Conservation (phyloP, 2,888 invertebrate species). For the Aleiodes alternator region DNA sequence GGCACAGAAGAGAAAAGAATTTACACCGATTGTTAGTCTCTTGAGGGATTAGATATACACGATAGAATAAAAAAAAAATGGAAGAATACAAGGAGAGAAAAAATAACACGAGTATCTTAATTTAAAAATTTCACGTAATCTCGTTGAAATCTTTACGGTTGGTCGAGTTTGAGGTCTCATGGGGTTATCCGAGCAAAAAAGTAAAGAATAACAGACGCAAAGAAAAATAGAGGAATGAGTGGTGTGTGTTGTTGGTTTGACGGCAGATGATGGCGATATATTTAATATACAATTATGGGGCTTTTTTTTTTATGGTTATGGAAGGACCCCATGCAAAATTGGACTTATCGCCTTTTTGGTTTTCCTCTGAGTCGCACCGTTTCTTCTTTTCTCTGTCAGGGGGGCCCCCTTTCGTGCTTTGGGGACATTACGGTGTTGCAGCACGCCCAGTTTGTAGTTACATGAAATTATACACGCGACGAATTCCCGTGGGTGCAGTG, state of each 20-base stretch:
- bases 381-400: background rate
- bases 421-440: conserved; percentile 33
- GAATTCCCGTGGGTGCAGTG: conserved; percentile 34
- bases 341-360: background rate
- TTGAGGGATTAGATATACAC: conserved; percentile 22
- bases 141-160: conserved; percentile 56
- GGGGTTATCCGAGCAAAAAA: conserved; percentile 32
- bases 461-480: conserved; percentile 44
- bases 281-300: conserved; percentile 32
- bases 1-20: conserved; percentile 21
- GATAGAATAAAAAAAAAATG: conserved; percentile 19
- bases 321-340: background rate
- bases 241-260: conserved; percentile 19
- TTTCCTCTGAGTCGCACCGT: background rate
- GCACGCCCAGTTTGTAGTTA: conserved; percentile 29
- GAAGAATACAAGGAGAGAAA: too few species aligned
- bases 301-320: conserved; percentile 8
- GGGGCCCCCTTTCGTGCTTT: conserved; percentile 33
- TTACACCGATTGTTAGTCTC: conserved; percentile 43
- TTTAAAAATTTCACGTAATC: conserved; percentile 56
- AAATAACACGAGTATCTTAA: conserved; percentile 52
- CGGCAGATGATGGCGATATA: conserved; percentile 36
- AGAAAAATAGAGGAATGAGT: background rate
- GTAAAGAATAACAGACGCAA: conserved; percentile 2
- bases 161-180: conserved; percentile 47